A percentile compares a stretch with the other conserved stretches of the same genome.
phyloP scores from a whole-genome alignment of 2,113 vertebrate genomes.

The Dolichotis patagonum region DNA sequence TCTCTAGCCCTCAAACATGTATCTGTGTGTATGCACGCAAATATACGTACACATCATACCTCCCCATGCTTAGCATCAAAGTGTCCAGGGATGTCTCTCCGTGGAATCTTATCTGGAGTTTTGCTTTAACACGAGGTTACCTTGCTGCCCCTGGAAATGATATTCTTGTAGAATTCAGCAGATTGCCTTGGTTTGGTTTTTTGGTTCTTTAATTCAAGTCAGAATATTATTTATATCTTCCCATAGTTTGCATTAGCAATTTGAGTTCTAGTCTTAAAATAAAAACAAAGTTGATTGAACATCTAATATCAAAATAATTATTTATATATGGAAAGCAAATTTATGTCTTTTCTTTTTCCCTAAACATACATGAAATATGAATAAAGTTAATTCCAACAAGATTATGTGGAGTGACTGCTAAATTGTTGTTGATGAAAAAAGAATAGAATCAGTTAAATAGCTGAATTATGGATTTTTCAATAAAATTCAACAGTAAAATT shows the following conservation, averaged over 20 bases:
- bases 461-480: not conserved
- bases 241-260: not conserved
- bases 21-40: not conserved
- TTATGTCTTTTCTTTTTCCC: not conserved
- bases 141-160: not conserved
- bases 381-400: not conserved
- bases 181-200: not conserved
- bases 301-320: constrained; percentile 13
- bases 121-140: not conserved
- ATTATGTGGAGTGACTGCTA: not conserved
- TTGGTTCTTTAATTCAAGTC: not conserved
- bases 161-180: not conserved
- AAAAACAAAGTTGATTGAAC: not conserved
- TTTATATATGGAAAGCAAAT: not conserved
- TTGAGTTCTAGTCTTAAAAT: constrained; percentile 35
- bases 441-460: not conserved
- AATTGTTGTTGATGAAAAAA: constrained; percentile 17
- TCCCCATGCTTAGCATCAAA: no score
- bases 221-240: not conserved
- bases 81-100: not conserved
- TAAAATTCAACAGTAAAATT: not conserved
- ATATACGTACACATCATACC: no score
- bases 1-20: not conserved
- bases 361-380: not conserved
- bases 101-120: not conserved